Conservation (phyloP, 2,797 vertebrate species). For the Macropodus opercularis region DNA sequence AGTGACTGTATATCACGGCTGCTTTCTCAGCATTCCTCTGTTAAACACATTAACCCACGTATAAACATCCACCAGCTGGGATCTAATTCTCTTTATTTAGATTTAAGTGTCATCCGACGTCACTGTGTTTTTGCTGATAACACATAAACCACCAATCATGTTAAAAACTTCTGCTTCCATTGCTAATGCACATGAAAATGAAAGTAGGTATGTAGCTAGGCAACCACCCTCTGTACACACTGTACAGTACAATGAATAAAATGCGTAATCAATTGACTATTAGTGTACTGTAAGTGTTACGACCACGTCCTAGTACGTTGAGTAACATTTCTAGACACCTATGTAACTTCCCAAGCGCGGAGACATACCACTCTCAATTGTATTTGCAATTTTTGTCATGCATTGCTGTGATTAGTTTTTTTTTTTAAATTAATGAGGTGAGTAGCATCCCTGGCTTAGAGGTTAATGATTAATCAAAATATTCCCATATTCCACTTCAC, state of each 20-base stretch:
- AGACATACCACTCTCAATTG: conserved; percentile 30
- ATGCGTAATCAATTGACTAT: not conserved
- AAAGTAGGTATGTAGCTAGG: not conserved
- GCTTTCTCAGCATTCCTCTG: not conserved
- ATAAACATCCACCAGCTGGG: not conserved
- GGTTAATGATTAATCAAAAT: conserved; percentile 48
- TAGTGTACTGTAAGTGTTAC: not conserved
- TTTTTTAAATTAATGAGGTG: conserved; percentile 35
- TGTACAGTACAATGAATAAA: not conserved
- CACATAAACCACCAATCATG: no score
- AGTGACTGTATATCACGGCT: not conserved
- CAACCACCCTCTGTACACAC: no score
- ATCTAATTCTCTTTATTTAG: not conserved
- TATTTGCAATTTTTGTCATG: conserved; percentile 15
- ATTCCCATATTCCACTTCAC: conserved; percentile 38
- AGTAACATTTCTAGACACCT: conserved; percentile 3
- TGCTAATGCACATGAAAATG: not conserved
- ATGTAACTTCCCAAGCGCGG: conserved; percentile 19
- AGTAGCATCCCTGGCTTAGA: conserved; percentile 43
- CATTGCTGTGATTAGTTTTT: conserved; percentile 33
- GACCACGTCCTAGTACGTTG: not conserved
- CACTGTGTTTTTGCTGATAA: no score
- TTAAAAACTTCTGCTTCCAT: no score
- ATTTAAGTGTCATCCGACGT: not conserved
- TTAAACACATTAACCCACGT: not conserved